Conservation (phyloP, 2,797 vertebrate genomes). For the Sciurus vulgaris region DNA sequence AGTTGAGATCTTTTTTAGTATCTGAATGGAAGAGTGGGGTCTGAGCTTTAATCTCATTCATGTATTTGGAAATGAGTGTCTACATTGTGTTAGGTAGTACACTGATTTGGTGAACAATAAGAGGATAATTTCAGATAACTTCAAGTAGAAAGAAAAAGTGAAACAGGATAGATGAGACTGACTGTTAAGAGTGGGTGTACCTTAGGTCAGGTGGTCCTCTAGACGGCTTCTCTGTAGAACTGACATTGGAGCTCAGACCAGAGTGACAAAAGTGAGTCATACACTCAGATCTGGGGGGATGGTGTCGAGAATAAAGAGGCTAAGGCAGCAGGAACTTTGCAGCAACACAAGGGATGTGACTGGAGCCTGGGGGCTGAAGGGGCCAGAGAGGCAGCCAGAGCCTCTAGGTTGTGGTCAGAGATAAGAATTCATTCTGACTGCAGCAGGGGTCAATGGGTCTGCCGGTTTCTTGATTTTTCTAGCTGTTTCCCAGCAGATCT, state of each 20-base stretch:
- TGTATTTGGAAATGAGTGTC: not conserved
- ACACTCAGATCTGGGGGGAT: not conserved
- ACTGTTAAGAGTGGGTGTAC: not conserved
- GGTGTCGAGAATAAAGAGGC: not conserved
- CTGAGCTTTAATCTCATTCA: not conserved
- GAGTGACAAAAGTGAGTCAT: not conserved
- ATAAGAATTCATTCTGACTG: not conserved
- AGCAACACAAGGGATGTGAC: not conserved
- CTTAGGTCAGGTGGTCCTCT: not conserved
- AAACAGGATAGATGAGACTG: not conserved
- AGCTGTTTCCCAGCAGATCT: not conserved
- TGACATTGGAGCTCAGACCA: not conserved
- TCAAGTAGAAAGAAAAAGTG: not conserved
- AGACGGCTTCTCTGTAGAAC: not conserved
- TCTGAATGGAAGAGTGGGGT: not conserved
- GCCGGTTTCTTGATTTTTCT: not conserved
- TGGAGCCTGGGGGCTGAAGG: not conserved
- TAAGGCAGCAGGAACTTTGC: not conserved
- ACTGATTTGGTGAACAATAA: not conserved
- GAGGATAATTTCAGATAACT: not conserved
- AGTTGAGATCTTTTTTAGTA: not conserved
- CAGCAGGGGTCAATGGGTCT: not conserved
- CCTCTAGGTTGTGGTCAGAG: not conserved
- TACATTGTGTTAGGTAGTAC: not conserved
- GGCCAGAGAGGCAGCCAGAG: not conserved